A percentile compares a stretch with the other conserved stretches of the same genome.
phyloP scores from a whole-genome alignment of 2,797 vertebrate genomes.

The Leptoclinus maculatus region DNA sequence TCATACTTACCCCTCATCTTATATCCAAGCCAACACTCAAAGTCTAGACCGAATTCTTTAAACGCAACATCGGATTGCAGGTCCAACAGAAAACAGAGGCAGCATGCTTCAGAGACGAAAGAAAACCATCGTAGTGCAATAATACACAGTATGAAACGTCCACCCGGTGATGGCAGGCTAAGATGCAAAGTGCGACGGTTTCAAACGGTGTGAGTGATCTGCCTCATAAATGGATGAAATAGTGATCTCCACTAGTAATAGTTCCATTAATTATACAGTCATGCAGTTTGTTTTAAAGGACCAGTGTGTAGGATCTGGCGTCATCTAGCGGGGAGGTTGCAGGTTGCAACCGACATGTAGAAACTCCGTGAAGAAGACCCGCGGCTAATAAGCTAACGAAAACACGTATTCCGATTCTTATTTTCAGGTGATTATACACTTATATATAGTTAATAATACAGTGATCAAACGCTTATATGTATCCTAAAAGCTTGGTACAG shows the following conservation, averaged over 20 bases:
- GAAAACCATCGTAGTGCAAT: background rate
- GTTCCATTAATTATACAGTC: conserved; percentile 33
- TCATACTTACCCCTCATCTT: conserved; percentile 62
- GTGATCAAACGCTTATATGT: background rate
- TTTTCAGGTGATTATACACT: background rate
- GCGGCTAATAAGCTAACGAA: background rate
- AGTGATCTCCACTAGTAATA: conserved; percentile 15
- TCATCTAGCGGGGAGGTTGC: background rate
- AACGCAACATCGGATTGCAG: conserved; percentile 68
- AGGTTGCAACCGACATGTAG: background rate
- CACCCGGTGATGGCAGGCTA: conserved; percentile 8
- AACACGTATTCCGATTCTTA: background rate
- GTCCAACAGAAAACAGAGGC: conserved; percentile 75
- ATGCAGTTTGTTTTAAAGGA: conserved; percentile 47
- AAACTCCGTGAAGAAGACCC: background rate
- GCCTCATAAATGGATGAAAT: background rate
- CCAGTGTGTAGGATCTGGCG: conserved; percentile 4
- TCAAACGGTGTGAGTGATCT: conserved; percentile 25
- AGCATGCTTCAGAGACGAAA: conserved; percentile 65
- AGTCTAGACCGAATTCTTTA: conserved; percentile 31
- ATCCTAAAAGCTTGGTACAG: background rate
- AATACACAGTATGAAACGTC: conserved; percentile 30
- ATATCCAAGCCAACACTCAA: conserved; percentile 52
- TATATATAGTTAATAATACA: background rate
- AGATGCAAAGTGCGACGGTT: conserved; percentile 30